These are phyloP conservation scores for Rhagonycha lutea DNA, from an alignment of 2,888 invertebrate species.

Conservation along the genomic window DNA sequence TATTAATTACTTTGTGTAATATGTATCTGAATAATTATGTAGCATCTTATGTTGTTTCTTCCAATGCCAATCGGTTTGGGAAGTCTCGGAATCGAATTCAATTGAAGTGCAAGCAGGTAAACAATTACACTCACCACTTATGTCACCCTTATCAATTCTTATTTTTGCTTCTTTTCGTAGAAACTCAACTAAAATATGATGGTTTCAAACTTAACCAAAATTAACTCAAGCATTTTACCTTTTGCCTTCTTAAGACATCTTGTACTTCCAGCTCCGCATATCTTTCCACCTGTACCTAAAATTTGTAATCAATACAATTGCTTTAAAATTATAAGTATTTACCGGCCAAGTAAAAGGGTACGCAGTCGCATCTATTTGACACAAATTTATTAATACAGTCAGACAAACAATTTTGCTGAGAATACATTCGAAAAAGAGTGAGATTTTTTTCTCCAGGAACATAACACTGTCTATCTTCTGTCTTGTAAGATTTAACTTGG, in stretches of 20 bases:
- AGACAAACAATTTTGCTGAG: constrained; percentile 71
- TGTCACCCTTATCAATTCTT: not conserved
- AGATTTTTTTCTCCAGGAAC: constrained; percentile 68
- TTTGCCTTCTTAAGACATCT: constrained; percentile 60
- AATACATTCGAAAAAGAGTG: constrained; percentile 68
- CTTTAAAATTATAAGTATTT: constrained; percentile 27
- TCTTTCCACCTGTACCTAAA: constrained; percentile 27
- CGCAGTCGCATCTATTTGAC: constrained; percentile 49
- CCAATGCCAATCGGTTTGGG: not conserved
- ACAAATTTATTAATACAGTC: constrained; percentile 74
- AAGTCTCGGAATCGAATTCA: not conserved
- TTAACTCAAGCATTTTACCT: constrained; percentile 47
- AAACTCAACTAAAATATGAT: not conserved
- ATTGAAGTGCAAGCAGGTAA: not conserved
- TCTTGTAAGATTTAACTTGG: constrained; percentile 65
- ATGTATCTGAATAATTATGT: no score
- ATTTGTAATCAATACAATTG: not conserved
- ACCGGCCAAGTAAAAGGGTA: constrained; percentile 68
- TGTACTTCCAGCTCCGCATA: constrained; percentile 63
- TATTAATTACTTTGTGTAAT: no score
- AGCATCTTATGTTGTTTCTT: not conserved
- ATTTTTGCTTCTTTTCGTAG: not conserved
- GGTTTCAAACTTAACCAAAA: not conserved
- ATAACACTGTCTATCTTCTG: constrained; percentile 68
- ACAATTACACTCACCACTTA: not conserved